These are phyloP conservation scores for Hippasteria phrygiana DNA, from an alignment of 53 echinoderm and acorn worm genomes.

Conservation along the genomic window DNA sequence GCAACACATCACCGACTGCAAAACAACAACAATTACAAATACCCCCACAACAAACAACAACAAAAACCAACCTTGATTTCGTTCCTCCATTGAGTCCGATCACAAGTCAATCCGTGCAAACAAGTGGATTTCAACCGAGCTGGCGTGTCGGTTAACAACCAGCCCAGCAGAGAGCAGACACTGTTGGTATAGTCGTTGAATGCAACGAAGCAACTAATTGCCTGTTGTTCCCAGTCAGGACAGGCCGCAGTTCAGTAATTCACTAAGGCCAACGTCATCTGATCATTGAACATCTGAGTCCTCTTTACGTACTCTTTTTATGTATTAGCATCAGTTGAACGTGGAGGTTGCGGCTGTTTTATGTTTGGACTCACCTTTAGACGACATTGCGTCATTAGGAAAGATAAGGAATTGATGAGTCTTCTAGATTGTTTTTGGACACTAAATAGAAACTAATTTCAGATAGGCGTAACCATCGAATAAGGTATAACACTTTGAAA, in stretches of 20 bases:
- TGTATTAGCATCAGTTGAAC: too few relatives aligned
- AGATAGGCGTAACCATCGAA: too few relatives aligned
- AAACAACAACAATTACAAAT: background rate
- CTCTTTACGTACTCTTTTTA: background rate
- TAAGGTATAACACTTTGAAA: too few relatives aligned
- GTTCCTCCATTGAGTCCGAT: background rate
- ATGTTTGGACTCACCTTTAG: too few relatives aligned
- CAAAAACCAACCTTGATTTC: background rate
- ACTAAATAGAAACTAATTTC: too few relatives aligned
- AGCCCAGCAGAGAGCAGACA: background rate
- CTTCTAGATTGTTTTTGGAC: too few relatives aligned
- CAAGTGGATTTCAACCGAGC: background rate
- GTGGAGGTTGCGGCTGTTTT: too few relatives aligned
- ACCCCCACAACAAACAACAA: too few relatives aligned
- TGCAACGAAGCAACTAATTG: background rate
- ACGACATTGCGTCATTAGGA: too few relatives aligned
- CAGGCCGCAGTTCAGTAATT: background rate
- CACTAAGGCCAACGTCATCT: slow-evolving; percentile 24
- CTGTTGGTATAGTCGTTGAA: background rate
- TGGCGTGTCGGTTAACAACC: background rate
- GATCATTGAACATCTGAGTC: slow-evolving; percentile 51
- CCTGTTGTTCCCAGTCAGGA: background rate
- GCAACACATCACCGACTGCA: background rate
- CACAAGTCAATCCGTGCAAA: background rate
- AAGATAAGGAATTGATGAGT: too few relatives aligned